Base-by-base conservation (phyloP, 2,888 invertebrate genomes). In the Microctonus aethiopoides region DNA sequence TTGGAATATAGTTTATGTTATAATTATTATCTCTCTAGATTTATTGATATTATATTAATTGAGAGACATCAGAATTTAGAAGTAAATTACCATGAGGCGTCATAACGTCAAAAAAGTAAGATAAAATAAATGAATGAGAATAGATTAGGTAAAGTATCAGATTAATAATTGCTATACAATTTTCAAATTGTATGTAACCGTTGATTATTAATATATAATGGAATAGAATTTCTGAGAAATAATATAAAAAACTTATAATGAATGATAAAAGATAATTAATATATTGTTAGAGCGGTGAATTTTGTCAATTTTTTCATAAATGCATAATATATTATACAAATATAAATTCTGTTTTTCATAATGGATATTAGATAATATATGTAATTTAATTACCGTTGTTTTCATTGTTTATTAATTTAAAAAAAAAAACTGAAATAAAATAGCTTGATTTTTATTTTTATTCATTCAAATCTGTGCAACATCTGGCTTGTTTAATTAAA, bases 1-100 rank as follows among this genome's bases (percentile, higher is more conserved):
- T 74, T 79, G 74, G 74, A 78, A 79, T 79, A 81, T 80, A 81
- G 80, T 81, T 79, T 83, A 80, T 84, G 77, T 76, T 72, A 80
- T 79, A 79, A 82, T 81, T 78, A 79, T 78, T 80, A 81, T 46
- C 79, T 75, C 76, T 77, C 74, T 76, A 36, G 71, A 71, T 57
- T 70, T 75, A 73, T 67, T 73, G 67, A 70, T 69, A 73, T 46
- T 62, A 20, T 46, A 20, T 46, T 16, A 24, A 13, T n/a, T 26
- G 6, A 20, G 2, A 4, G 24, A 22, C 20, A 20, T 41, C 13
- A 52, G 4, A 52, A 10, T 11, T 52, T 52, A 10, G 2, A 52
- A 52, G 20, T 52, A 10, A 16, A 52, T 22, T 52, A 52, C 52
- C 24, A 52, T 52, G 20, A 24, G n/a, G n/a, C 51, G 20, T 52